A percentile compares a stretch with the other conserved stretches of the same genome.
phyloP scores from a whole-genome alignment of 2,888 invertebrate species.

The Clepsis dumicolana region DNA sequence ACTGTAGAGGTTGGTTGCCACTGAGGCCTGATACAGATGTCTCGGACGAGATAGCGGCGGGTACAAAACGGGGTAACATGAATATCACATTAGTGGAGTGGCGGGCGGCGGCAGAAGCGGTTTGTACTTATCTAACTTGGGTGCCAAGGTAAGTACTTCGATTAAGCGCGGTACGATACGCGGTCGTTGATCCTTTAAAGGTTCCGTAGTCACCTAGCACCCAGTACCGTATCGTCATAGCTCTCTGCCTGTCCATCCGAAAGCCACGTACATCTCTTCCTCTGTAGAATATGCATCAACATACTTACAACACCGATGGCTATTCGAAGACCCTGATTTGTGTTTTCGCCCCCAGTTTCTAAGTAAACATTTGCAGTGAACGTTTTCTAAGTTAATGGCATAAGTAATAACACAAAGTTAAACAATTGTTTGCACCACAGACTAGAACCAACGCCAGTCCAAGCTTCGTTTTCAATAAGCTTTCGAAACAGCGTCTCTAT shows the following conservation, averaged over 20 bases:
- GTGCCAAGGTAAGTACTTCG: slow-evolving; percentile 35
- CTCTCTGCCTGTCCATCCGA: too few species aligned
- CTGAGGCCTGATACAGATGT: slow-evolving; percentile 84
- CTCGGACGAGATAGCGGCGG: slow-evolving; percentile 76
- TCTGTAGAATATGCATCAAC: too few species aligned
- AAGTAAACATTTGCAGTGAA: too few species aligned
- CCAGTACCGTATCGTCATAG: background rate
- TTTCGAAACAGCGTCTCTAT: background rate
- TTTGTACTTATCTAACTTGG: slow-evolving; percentile 44
- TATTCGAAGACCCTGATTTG: too few species aligned
- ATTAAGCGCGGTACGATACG: slow-evolving; percentile 32
- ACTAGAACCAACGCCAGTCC: background rate
- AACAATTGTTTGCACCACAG: background rate
- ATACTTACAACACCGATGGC: too few species aligned
- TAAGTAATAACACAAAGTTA: too few species aligned
- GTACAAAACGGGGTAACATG: slow-evolving; percentile 78
- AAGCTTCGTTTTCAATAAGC: background rate
- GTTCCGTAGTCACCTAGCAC: background rate
- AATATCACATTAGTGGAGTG: slow-evolving; percentile 81
- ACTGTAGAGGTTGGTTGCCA: slow-evolving; percentile 67
- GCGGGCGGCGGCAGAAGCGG: slow-evolving; percentile 38
- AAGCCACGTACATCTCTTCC: too few species aligned
- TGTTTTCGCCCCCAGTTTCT: too few species aligned
- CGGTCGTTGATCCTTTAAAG: slow-evolving; percentile 20
- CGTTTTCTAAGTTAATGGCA: too few species aligned